These are phyloP conservation scores for Lapara coniferarum DNA, from an alignment of 2,888 invertebrate species.

Conservation along the genomic window DNA sequence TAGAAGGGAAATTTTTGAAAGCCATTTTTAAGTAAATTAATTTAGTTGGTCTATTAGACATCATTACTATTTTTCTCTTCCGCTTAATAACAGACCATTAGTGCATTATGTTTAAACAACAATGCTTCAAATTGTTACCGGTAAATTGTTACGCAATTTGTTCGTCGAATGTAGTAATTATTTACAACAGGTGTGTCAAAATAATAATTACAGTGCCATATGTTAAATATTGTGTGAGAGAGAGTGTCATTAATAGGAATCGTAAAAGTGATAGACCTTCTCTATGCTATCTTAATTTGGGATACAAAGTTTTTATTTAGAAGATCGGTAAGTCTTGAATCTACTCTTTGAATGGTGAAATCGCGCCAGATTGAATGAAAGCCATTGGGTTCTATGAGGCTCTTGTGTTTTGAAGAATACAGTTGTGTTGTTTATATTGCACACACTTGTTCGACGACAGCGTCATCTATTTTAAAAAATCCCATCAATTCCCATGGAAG, in stretches of 20 bases:
- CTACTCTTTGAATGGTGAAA: no score
- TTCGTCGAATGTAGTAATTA: conserved; percentile 14
- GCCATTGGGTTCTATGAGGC: no score
- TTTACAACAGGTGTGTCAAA: conserved; percentile 20
- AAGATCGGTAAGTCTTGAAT: no score
- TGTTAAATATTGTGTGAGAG: conserved; percentile 4
- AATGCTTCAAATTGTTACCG: conserved; percentile 19
- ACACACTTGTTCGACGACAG: no score
- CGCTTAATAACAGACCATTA: conserved; percentile 18
- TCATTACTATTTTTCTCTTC: conserved; percentile 6
- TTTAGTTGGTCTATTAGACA: conserved; percentile 4
- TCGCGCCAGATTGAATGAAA: no score
- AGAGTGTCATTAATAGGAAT: conserved; percentile 1
- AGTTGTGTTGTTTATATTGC: no score
- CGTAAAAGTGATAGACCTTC: no score
- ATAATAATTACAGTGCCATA: conserved; percentile 9
- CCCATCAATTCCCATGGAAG: no score
- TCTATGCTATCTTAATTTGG: no score
- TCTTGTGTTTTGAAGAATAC: no score
- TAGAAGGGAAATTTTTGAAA: not conserved
- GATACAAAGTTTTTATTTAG: no score
- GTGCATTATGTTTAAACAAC: conserved; percentile 15
- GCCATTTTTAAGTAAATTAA: not conserved
- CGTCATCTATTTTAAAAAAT: no score
- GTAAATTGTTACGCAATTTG: conserved; percentile 17